Evolutionary conservation across 37 sponge, comb jelly and placozoan genomes (phyloP), one percentile per base, ranked within the genome.

Genomic region (Mnemiopsis leidyi): DNA sequence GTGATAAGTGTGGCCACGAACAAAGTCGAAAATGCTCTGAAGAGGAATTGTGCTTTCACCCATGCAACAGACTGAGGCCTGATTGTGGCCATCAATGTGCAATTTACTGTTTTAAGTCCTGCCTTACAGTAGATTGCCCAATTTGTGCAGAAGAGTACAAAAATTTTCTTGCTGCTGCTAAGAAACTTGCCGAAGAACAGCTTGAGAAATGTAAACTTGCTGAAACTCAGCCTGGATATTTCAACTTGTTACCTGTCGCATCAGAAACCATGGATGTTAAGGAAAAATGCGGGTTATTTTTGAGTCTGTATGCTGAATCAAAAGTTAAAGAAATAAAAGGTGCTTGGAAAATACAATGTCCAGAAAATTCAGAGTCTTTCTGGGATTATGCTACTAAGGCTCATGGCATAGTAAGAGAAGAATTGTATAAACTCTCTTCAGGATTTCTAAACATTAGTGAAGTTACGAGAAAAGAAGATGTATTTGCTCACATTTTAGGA

Each of bases 61-160:
- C 93, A 16, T 97, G 97, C 93, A 36, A 69, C 0, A 93, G 92
- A 69, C 26, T 76, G 26, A 93, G 95, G 32, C 92, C 0, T 85
- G 90, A 85, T 40, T 97, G 97, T 95, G 96, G 96, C 18, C 96
- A 97, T 92, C 48, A 38, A 16, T 97, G 97, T 39, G 93, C 77
- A 39, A 71, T 93, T 1, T 28, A 0, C 38, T 97, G 97, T 82
- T 94, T 92, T 35, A 39, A 92, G 76, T 94, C 96, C 30, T 68
- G 76, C 68, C 61, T 75, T 29, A 29, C 5, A 20, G 24, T 34
- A 28, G 69, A 73, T 1, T 85, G 90, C 30, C 0, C 0, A 23
- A 36, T 39, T 21, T 85, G 90, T 39, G 29, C 23, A 25, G 24
- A 16, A 2, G 95, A 96, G 40, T 95, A 98, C 69, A 94, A 95